Evolutionary conservation across 64 coral and sea anemone species (phyloP), one percentile per base, ranked within the genome.

Genomic region (Stichodactyla helianthus): DNA sequence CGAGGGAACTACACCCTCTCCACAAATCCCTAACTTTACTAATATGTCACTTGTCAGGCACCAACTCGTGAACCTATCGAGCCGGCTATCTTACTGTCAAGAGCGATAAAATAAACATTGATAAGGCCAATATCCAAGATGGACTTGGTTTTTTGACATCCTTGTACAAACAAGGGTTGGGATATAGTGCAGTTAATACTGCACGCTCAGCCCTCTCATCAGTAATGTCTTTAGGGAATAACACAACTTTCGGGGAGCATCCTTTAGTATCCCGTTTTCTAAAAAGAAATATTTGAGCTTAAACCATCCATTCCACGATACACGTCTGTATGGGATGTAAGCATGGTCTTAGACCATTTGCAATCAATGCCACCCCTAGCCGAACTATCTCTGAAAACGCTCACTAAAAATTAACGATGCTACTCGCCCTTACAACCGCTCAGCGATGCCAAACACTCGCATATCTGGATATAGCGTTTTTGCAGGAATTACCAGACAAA

Each of bases 291-390:
- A 16, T 91, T 91, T 35, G 64, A 68, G 67, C 83, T 89, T 20
- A 86, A 84, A 55, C 88, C 84, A 31, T 84, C 92, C 77, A 67
- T 94, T 50, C 88, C 79, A 13, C 82, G 88, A 84, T 94, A 94
- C 50, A 83, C 50, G 8, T 55, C 51, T 26, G 79, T 93, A 13
- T 90, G 88, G 92, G 92, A 87, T 64, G 88, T 93, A 79, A 61
- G 62, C 28, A 79, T 53, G 79, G 92, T 94, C 44, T 79, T 94
- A 22, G 51, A 83, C 22, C 90, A 89, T 82, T 53, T 90, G 13
- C 64, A 83, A 62, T 26, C 87, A 9, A 59, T 90, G 19, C 52
- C 58, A 14, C 62, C 88, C 52, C 54, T 79, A 67, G 31, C 22
- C 51, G 71, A 77, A 23, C 59, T 93, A 74, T 35, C 19, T 31